phyloP scores from a whole-genome alignment of 2,113 vertebrate genomes.

The Danionella cerebrum region DNA sequence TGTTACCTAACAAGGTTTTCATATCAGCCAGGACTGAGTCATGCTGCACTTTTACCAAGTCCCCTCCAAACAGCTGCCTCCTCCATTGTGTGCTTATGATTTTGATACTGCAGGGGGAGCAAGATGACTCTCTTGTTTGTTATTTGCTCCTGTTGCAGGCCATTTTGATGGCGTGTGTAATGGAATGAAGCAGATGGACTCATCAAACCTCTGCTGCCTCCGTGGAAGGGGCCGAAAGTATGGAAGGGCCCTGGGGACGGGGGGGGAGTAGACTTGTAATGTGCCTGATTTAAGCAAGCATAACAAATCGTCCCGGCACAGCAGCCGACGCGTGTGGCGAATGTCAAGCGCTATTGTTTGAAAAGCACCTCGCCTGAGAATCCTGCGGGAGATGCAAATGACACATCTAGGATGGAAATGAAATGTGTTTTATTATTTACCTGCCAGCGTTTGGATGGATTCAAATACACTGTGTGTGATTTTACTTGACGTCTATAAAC shows the following conservation, averaged over 20 bases:
- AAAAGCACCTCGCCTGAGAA: slow-evolving; percentile 16
- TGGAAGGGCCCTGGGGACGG: slow-evolving; percentile 6
- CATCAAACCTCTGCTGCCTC: slow-evolving; percentile 32
- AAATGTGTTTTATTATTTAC: slow-evolving; percentile 25
- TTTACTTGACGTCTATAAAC: background rate
- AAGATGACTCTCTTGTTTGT: slow-evolving; percentile 30
- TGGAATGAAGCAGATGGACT: slow-evolving; percentile 36
- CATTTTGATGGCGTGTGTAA: slow-evolving; percentile 22
- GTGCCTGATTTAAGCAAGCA: slow-evolving; percentile 28
- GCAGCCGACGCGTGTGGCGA: slow-evolving; percentile 43
- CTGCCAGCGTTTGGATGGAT: background rate
- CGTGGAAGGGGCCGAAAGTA: slow-evolving; percentile 20
- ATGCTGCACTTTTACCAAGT: background rate
- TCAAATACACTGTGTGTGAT: background rate
- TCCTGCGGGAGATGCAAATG: slow-evolving; percentile 28
- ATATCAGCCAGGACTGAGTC: background rate
- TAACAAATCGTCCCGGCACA: slow-evolving; percentile 27
- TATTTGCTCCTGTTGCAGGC: slow-evolving; percentile 23
- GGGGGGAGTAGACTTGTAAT: slow-evolving; percentile 20
- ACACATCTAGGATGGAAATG: background rate
- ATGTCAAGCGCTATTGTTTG: slow-evolving; percentile 49
- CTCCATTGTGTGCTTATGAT: slow-evolving; percentile 7
- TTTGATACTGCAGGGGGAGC: slow-evolving; percentile 15
- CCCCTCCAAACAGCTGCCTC: slow-evolving; percentile 25
- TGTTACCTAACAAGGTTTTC: slow-evolving; percentile 1